Conservation (phyloP, 2,113 vertebrate species). For the Oncorhynchus mykiss region DNA sequence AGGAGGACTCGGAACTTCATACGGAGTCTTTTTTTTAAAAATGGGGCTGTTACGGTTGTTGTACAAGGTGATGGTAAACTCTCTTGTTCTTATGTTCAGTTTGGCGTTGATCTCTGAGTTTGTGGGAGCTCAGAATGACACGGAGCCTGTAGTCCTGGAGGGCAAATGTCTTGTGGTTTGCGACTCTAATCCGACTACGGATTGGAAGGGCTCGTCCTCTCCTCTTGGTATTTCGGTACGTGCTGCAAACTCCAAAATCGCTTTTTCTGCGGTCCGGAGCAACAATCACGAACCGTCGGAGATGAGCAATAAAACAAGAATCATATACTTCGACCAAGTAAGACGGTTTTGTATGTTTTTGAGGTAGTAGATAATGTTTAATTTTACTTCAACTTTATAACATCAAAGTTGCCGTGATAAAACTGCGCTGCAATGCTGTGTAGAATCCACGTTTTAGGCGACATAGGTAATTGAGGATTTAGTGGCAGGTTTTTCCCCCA, state of each 20-base stretch:
- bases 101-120: conserved; percentile 60
- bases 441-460: not conserved
- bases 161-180: conserved; percentile 95
- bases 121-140: conserved; percentile 85
- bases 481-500: not conserved
- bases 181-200: conserved; percentile 90
- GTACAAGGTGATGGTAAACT: conserved; percentile 52
- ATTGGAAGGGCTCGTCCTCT: conserved; percentile 87
- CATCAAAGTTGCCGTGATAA: not conserved
- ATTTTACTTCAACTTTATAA: not conserved
- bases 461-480: not conserved
- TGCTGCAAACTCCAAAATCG: conserved; percentile 96
- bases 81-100: conserved; percentile 59
- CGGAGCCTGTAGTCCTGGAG: conserved; percentile 91
- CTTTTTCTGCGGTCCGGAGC: conserved; percentile 93
- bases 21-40: conserved; percentile 27
- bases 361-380: not conserved
- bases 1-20: conserved; percentile 36
- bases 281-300: conserved; percentile 94
- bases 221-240: conserved; percentile 95
- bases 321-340: conserved; percentile 98
- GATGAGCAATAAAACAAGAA: conserved; percentile 97
- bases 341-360: not conserved
- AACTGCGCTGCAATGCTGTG: not conserved
- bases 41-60: conserved; percentile 35